Evolutionary conservation across 2,888 invertebrate genomes (phyloP), one percentile per base, ranked within the genome.

Genomic region (Dicyrtoma fusca): DNA sequence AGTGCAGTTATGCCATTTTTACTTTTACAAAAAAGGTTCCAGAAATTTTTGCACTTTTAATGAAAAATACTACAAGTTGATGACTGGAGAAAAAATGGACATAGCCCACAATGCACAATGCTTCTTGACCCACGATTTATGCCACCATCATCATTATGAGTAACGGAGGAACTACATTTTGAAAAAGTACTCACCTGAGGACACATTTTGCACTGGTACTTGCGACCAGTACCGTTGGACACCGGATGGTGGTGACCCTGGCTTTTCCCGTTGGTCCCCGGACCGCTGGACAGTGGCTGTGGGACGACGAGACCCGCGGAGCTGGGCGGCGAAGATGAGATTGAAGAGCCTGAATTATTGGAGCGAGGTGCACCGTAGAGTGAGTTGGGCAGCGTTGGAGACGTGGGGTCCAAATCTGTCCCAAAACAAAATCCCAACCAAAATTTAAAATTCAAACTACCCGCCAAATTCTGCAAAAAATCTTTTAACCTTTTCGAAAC

Each of bases 131-230:
- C n/a, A n/a, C n/a, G n/a, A n/a, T n/a, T n/a, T n/a, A n/a, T n/a
- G n/a, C n/a, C n/a, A n/a, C n/a, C n/a, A n/a, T n/a, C n/a, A n/a
- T n/a, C n/a, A n/a, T n/a, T n/a, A n/a, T n/a, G n/a, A n/a, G n/a
- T n/a, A n/a, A n/a, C n/a, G n/a, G n/a, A n/a, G n/a, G n/a, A n/a
- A n/a, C n/a, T n/a, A n/a, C n/a, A n/a, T n/a, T n/a, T n/a, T n/a
- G n/a, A n/a, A n/a, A n/a, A n/a, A n/a, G n/a, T n/a, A 86, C 91
- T 87, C 86, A 97, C 95, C 94, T 96, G 94, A 79, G 95, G 94
- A 84, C 95, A 95, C 95, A 95, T 95, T 86, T 95, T 95, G 89
- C 95, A 95, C 84, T 94, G 94, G 86, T 95, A 95, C 86, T 95
- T 95, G 83, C 95, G 85, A 72, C 87, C 87, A 59, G 82, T 82